These are phyloP conservation scores for Patella depressa DNA, from an alignment of 2,888 invertebrate species.

Conservation along the genomic window DNA sequence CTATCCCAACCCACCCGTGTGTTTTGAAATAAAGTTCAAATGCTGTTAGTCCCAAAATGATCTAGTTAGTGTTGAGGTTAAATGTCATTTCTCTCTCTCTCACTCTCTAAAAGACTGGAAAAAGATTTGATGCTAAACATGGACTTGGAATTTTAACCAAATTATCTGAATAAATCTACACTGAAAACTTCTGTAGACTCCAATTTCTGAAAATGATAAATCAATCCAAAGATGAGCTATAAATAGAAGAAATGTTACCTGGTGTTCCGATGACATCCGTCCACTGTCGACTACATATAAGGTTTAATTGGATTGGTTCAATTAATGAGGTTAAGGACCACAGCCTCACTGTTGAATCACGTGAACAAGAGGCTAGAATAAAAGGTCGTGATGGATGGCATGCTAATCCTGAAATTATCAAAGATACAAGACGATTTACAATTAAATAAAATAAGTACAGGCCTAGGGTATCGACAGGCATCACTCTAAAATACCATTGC, in stretches of 20 bases:
- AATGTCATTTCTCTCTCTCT: too few relatives aligned
- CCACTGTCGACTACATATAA: conserved; percentile 65
- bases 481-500: not conserved
- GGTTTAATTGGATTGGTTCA: conserved; percentile 67
- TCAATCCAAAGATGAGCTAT: too few relatives aligned
- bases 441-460: not conserved
- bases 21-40: too few relatives aligned
- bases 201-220: too few relatives aligned
- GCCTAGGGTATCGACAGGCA: not conserved
- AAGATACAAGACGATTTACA: not conserved
- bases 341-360: conserved; percentile 72
- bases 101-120: too few relatives aligned
- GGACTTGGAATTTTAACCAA: too few relatives aligned
- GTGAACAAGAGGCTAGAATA: conserved; percentile 71
- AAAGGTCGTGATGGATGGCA: conserved; percentile 71
- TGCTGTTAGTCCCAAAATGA: too few relatives aligned
- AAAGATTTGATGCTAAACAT: too few relatives aligned
- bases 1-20: too few relatives aligned
- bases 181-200: too few relatives aligned
- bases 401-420: conserved; percentile 66
- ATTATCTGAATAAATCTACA: too few relatives aligned
- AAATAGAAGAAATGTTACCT: conserved; percentile 36
- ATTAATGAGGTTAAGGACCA: conserved; percentile 70
- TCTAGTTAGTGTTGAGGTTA: too few relatives aligned
- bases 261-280: conserved; percentile 51